These are phyloP conservation scores for Myocastor coypus DNA, from an alignment of 2,113 vertebrate genomes.

Conservation along the genomic window DNA sequence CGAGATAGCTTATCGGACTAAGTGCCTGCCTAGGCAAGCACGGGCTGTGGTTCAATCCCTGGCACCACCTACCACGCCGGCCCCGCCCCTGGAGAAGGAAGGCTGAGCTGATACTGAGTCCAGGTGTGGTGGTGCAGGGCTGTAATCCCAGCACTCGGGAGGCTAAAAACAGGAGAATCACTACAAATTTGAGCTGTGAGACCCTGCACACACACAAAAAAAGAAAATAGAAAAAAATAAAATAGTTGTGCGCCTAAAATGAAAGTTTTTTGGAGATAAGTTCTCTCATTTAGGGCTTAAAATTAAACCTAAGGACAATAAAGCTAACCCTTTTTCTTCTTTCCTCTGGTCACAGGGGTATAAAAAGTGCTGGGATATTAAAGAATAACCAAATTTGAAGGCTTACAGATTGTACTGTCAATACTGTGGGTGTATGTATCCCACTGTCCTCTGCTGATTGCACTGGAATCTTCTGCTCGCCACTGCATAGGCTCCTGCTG, in stretches of 20 bases:
- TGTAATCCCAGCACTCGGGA: too few relatives aligned
- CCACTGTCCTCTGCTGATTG: background rate
- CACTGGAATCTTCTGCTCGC: background rate
- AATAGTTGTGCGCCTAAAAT: background rate
- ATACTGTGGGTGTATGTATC: accelerated
- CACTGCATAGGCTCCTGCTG: background rate
- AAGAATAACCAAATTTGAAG: background rate
- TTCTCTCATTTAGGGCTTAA: background rate
- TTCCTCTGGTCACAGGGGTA: background rate
- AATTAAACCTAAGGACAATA: background rate
- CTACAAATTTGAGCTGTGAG: too few relatives aligned
- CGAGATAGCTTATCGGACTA: too few relatives aligned
- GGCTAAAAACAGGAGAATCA: too few relatives aligned
- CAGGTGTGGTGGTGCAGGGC: too few relatives aligned
- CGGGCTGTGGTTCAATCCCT: too few relatives aligned
- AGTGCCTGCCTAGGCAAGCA: too few relatives aligned
- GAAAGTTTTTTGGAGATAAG: background rate
- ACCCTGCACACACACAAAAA: too few relatives aligned
- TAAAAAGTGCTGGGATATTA: background rate
- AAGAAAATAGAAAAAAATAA: too few relatives aligned
- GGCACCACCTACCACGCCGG: too few relatives aligned
- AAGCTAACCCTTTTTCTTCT: background rate
- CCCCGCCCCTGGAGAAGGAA: too few relatives aligned
- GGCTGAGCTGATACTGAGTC: too few relatives aligned
- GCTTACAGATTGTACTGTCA: background rate